Percentiles rank a stretch among this genome's conserved stretches.
Evolutionary conservation across 2,113 vertebrate species (phyloP).

Genomic region (Lutjanus erythropterus): DNA sequence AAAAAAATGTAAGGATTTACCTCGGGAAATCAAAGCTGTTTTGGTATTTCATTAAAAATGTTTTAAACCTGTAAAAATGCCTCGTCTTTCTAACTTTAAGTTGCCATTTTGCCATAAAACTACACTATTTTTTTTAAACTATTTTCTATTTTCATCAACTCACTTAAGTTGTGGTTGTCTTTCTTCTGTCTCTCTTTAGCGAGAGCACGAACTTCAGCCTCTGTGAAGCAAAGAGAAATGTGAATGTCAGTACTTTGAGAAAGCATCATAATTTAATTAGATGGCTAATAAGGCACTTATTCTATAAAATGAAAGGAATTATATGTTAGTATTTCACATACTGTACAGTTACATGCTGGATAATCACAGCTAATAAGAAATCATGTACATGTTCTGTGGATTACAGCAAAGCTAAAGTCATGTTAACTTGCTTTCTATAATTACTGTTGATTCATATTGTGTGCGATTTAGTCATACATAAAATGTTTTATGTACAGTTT

Average conservation of each 20-base stretch:
- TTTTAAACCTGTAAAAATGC: neutral
- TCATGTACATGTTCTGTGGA: neutral
- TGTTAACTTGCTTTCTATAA: neutral
- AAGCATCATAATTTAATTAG: neutral
- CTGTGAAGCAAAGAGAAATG: slow-evolving; percentile 55
- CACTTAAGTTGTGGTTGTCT: slow-evolving; percentile 95
- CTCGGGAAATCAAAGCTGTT: neutral
- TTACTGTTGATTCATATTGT: slow-evolving; percentile 69
- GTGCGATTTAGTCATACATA: slow-evolving; percentile 76
- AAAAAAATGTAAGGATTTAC: no score
- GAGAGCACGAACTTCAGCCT: slow-evolving; percentile 79
- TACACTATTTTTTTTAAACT: no score
- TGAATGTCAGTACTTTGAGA: neutral
- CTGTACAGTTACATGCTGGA: neutral
- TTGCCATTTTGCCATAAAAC: neutral
- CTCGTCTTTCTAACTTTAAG: neutral
- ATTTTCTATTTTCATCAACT: slow-evolving; percentile 67
- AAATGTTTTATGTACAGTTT: slow-evolving; percentile 40
- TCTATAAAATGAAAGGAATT: neutral
- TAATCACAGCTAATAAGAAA: neutral
- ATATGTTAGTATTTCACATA: neutral
- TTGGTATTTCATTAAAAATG: neutral
- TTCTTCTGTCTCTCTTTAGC: slow-evolving; percentile 96
- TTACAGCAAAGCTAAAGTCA: neutral
- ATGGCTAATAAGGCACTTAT: neutral